Conservation (phyloP, 1,140 invertebrate species). For the Akabosia matsudoensis region DNA sequence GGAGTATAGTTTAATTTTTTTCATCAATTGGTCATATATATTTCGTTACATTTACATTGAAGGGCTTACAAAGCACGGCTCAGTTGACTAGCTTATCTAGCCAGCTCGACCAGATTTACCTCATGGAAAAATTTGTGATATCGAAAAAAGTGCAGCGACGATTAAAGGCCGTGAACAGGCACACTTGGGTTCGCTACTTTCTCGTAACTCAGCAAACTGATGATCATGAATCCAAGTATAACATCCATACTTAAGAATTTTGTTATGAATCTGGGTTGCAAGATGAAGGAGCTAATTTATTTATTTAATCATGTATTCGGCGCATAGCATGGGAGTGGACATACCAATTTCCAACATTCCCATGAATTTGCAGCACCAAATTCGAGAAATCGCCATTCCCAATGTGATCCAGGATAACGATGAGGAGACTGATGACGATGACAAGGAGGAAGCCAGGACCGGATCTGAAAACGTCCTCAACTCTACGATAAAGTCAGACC, state of each 20-base stretch:
- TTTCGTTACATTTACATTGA: too few species aligned
- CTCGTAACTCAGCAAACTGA: background rate
- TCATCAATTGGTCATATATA: too few species aligned
- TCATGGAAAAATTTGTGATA: slow-evolving; percentile 9
- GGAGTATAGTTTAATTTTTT: too few species aligned
- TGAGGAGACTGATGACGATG: background rate
- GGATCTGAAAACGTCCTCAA: too few species aligned
- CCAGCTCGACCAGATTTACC: slow-evolving; percentile 18
- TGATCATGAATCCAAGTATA: background rate
- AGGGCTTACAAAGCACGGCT: background rate
- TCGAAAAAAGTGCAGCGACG: background rate
- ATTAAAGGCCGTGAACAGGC: background rate
- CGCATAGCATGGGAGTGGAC: background rate
- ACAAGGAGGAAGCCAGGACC: background rate
- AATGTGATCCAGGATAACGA: background rate
- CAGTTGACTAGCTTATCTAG: background rate
- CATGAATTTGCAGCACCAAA: background rate
- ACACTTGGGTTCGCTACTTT: slow-evolving; percentile 1
- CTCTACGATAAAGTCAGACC: too few species aligned
- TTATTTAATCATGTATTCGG: background rate
- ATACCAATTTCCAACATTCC: slow-evolving; percentile 11
- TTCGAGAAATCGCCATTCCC: slow-evolving; percentile 2
- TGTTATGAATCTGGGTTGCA: background rate
- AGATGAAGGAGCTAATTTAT: background rate
- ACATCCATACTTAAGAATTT: background rate